Evolutionary conservation across 2,888 invertebrate species (phyloP).

Genomic region (Smittia aterrima): DNA sequence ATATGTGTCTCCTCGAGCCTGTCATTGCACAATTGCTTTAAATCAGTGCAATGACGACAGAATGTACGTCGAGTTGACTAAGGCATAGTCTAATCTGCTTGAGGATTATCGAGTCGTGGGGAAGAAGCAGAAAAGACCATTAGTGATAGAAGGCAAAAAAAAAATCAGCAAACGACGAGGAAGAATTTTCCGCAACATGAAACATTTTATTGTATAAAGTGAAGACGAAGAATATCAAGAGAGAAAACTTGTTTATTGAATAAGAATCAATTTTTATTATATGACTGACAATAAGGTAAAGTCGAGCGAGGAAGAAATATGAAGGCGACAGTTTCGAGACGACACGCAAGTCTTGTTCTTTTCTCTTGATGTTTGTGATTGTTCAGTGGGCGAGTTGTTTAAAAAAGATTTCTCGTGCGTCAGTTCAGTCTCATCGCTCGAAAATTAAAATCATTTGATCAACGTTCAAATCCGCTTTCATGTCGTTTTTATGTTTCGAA

Average conservation of each 20-base stretch:
- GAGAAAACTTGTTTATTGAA: conserved; percentile 36
- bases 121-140: not conserved
- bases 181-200: conserved; percentile 6
- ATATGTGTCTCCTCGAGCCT: conserved; percentile 92
- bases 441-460: not conserved
- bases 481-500: not conserved
- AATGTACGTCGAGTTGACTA: not conserved
- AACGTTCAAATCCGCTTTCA: not conserved
- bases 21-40: conserved; percentile 79
- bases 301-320: conserved; percentile 7
- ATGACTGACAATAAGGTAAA: conserved; percentile 41
- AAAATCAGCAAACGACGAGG: conserved; percentile 4
- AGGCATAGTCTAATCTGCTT: not conserved
- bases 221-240: conserved; percentile 8
- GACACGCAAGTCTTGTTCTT: not conserved
- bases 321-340: not conserved
- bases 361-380: conserved; percentile 21
- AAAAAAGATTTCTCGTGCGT: not conserved
- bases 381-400: not conserved
- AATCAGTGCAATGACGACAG: conserved; percentile 45
- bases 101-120: not conserved
- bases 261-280: conserved; percentile 42
- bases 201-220: conserved; percentile 3
- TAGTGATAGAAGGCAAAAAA: not conserved
- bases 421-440: not conserved